Base-by-base conservation (phyloP, 2,797 vertebrate genomes). In the Enteromius fasciolatus region DNA sequence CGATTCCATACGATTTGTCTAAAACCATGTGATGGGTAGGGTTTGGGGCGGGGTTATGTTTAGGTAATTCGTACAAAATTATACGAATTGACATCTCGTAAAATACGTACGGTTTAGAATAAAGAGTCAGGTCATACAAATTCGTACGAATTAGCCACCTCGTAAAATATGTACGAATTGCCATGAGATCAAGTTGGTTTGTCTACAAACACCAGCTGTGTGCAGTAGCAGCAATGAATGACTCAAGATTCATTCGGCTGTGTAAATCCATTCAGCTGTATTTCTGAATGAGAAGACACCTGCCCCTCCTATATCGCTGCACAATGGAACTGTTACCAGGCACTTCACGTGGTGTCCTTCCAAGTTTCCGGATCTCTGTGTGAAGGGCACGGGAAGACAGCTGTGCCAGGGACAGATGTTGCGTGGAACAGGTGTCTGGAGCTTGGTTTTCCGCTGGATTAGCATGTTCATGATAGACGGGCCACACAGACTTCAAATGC, bases 381-480 rank as follows among this genome's bases (percentile, higher is more conserved):
- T 80, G 78, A 80, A 80, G 78, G 78, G 67, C 67, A 59, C 59
- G 18, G 72, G 86, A 89, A 72, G 84, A 89, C 91, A 92, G 90
- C 91, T 90, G 85, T 54, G 52, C 90, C 25, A 83, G 69, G 88
- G 92, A 92, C 94, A 95, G 94, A 93, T 95, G 94, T 93, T 92
- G 86, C 23, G 11, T 81, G 76, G 88, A 94, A 93, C 94, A 95
- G 94, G 93, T 95, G 94, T 92, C 91, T 84, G 80, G 88, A 80
- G 78, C 36, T 59, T 33, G 91, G 90, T 92, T 93, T 92, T 94
- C 90, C 89, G 86, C 84, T 87, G 91, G 92, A 95, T 95, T 95
- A 94, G 90, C 91, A 93, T 93, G 91, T 90, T 89, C 91, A 86
- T 93, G 94, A 94, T 91, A 93, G 93, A 93, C 91, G 89, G 92